Percentiles rank a stretch among this genome's conserved stretches.
Evolutionary conservation across 2,113 vertebrate genomes (phyloP).

Genomic region (Prionailurus bengalensis): DNA sequence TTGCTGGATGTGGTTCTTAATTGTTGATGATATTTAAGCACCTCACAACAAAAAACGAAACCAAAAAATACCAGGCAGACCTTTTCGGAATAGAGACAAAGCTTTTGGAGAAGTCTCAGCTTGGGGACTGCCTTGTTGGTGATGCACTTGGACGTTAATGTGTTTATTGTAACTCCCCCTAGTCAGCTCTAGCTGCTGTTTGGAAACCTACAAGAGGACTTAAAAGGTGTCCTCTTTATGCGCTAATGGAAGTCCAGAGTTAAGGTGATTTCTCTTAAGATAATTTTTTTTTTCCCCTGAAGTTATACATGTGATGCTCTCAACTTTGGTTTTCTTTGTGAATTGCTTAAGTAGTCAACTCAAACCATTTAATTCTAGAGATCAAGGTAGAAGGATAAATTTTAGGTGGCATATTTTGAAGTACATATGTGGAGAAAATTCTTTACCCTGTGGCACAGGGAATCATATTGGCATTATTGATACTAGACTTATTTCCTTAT

Average conservation of each 20-base stretch:
- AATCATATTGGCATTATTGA: not conserved
- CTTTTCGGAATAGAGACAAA: constrained; percentile 30
- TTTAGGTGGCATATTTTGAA: constrained; percentile 42
- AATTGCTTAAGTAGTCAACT: not conserved
- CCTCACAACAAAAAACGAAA: constrained; percentile 14
- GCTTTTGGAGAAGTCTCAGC: constrained; percentile 10
- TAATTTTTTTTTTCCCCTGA: not conserved
- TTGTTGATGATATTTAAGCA: constrained; percentile 34
- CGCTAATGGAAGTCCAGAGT: not conserved
- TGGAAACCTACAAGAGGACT: not conserved
- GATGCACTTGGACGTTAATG: not conserved
- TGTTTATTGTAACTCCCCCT: not conserved
- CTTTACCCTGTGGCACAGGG: not conserved
- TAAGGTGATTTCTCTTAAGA: not conserved
- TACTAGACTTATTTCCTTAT: not conserved
- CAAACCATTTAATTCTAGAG: not conserved
- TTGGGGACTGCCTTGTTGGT: not conserved
- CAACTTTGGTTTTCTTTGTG: constrained; percentile 20
- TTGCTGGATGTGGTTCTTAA: constrained; percentile 25
- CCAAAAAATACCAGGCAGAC: not conserved
- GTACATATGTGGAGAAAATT: not conserved
- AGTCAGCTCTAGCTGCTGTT: not conserved
- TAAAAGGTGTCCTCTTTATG: not conserved
- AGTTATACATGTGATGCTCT: not conserved
- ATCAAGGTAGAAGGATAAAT: constrained; percentile 23